Conservation (phyloP, 2,797 vertebrate genomes). For the Mus minutoides region DNA sequence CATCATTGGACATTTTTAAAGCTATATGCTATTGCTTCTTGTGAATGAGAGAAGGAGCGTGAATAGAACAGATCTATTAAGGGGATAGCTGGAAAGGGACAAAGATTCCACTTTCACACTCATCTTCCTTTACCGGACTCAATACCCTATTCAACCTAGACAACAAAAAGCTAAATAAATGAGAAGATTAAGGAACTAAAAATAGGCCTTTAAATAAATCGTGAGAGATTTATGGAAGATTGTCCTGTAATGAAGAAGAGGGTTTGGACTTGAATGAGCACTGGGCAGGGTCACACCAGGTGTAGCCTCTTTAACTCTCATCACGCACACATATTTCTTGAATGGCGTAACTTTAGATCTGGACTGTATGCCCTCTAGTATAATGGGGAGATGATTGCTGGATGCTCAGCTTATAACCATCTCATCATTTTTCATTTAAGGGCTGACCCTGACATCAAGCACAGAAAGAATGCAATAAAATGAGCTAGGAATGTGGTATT, state of each 20-base stretch:
- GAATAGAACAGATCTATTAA: neutral
- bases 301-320: conserved; percentile 61
- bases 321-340: conserved; percentile 48
- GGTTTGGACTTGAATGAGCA: neutral
- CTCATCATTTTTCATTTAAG: conserved; percentile 29
- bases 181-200: neutral
- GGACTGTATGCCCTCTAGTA: conserved; percentile 35
- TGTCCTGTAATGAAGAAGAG: conserved; percentile 33
- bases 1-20: neutral
- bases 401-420: conserved; percentile 19
- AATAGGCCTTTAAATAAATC: conserved; percentile 56
- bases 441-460: conserved; percentile 21
- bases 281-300: neutral
- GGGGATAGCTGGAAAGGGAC: neutral
- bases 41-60: neutral
- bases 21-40: neutral
- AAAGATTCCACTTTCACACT: neutral
- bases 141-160: neutral
- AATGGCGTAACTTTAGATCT: conserved; percentile 42
- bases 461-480: conserved; percentile 53
- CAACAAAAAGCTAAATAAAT: conserved; percentile 54
- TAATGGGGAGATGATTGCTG: conserved; percentile 63
- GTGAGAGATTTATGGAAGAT: conserved; percentile 33
- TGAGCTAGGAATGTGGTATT: neutral
- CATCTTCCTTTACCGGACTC: neutral